Evolutionary conservation across 2,888 invertebrate genomes (phyloP).

Genomic region (Parapristionchus giblindavisi): DNA sequence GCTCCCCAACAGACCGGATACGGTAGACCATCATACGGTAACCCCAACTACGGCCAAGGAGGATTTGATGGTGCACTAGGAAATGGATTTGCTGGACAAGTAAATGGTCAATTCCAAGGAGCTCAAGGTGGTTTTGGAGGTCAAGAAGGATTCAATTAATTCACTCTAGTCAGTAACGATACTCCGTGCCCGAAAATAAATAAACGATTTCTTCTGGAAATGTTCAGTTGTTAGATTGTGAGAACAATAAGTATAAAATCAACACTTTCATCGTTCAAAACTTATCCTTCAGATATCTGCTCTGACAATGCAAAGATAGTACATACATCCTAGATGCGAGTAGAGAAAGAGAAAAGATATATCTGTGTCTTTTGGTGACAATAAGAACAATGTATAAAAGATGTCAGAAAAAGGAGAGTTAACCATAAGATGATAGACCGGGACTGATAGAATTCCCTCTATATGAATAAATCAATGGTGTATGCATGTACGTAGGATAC

Average conservation of each 20-base stretch:
- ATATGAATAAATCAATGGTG: conserved; percentile 4
- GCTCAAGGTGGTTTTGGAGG: no score
- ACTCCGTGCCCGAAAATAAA: no score
- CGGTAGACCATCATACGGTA: conserved; percentile 29
- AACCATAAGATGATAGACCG: neutral
- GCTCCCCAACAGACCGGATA: neutral
- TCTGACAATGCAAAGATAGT: conserved; percentile 8
- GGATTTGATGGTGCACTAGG: conserved; percentile 5
- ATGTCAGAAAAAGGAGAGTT: neutral
- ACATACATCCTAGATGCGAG: conserved; percentile 23
- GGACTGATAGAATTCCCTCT: conserved; percentile 1
- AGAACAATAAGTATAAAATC: neutral
- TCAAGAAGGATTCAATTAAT: no score
- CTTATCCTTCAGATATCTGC: conserved; percentile 16
- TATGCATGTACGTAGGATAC: neutral
- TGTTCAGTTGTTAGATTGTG: neutral
- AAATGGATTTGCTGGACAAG: neutral
- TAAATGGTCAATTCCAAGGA: neutral
- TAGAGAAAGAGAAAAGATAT: conserved; percentile 19
- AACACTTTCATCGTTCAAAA: conserved; percentile 23
- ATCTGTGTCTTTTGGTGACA: neutral
- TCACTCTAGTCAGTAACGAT: no score
- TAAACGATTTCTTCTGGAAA: neutral
- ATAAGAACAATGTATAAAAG: no score
- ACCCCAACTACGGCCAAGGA: neutral